These are phyloP conservation scores for Melanotaenia parkinsoni DNA, from an alignment of 2,797 vertebrate genomes.

Conservation along the genomic window DNA sequence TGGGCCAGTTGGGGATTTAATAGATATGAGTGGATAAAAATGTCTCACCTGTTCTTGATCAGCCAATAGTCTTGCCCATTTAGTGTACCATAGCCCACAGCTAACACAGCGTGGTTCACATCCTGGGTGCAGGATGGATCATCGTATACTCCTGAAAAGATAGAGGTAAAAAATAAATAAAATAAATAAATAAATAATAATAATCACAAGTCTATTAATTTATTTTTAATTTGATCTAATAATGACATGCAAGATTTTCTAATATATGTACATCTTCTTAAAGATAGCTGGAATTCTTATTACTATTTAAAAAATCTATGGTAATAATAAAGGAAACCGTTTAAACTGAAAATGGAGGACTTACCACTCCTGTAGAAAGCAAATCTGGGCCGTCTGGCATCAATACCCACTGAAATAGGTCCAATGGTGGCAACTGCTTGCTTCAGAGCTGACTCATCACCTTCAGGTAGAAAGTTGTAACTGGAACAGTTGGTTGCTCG, in stretches of 20 bases:
- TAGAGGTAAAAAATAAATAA: background rate
- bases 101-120: constrained; percentile 88
- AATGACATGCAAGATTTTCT: background rate
- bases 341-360: background rate
- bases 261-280: too few species aligned
- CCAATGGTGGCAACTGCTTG: constrained; percentile 84
- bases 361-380: constrained; percentile 85
- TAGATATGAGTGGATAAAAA: background rate
- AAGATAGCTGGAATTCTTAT: too few species aligned
- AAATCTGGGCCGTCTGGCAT: constrained; percentile 82
- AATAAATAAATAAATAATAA: background rate
- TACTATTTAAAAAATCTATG: too few species aligned
- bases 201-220: background rate
- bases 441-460: constrained; percentile 80
- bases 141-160: constrained; percentile 86
- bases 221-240: background rate
- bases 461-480: constrained; percentile 70
- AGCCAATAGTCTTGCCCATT: constrained; percentile 90
- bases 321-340: background rate
- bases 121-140: constrained; percentile 81
- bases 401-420: constrained; percentile 88
- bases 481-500: constrained; percentile 87
- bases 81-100: constrained; percentile 87
- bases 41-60: constrained; percentile 93
- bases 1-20: too few species aligned